Percentiles rank a stretch among this genome's conserved stretches.
Evolutionary conservation across 35 echinoderm and acorn worm genomes (phyloP).

Genomic region (Eucidaris tribuloides): DNA sequence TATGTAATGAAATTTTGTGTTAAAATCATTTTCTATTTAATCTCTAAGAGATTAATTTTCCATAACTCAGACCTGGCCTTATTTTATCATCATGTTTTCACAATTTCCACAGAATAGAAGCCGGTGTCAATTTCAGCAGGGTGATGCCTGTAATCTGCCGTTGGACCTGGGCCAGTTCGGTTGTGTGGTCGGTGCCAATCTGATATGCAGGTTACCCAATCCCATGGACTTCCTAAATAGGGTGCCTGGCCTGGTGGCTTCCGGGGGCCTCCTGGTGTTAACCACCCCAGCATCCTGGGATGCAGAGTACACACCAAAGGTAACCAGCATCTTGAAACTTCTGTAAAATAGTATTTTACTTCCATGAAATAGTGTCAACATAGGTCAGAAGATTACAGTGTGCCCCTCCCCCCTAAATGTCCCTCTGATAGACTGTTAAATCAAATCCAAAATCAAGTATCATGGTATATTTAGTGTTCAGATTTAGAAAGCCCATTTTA

Average conservation of each 20-base stretch:
- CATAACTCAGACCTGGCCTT: neutral
- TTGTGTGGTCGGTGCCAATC: constrained; percentile 91
- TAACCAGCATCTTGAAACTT: too few species aligned
- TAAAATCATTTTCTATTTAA: too few species aligned
- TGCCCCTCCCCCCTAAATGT: too few species aligned
- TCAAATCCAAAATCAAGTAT: too few species aligned
- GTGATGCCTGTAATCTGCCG: constrained; percentile 89
- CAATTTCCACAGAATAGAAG: constrained; percentile 73
- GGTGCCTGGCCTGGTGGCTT: constrained; percentile 68
- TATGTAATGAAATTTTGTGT: too few species aligned
- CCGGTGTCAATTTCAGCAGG: constrained; percentile 77
- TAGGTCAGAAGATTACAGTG: too few species aligned
- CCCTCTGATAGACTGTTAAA: too few species aligned
- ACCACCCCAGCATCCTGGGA: constrained; percentile 85
- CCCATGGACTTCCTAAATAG: constrained; percentile 85
- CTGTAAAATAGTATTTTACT: too few species aligned
- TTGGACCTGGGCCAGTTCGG: constrained; percentile 91
- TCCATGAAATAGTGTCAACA: too few species aligned
- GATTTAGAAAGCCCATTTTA: too few species aligned
- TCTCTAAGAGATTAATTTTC: too few species aligned
- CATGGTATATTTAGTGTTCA: too few species aligned
- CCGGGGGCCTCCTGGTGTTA: constrained; percentile 78
- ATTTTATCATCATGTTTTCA: neutral
- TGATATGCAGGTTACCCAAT: constrained; percentile 80
- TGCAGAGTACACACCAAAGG: constrained; percentile 81